Base-by-base conservation (phyloP, 2,797 vertebrate genomes). In the Karalla daura region DNA sequence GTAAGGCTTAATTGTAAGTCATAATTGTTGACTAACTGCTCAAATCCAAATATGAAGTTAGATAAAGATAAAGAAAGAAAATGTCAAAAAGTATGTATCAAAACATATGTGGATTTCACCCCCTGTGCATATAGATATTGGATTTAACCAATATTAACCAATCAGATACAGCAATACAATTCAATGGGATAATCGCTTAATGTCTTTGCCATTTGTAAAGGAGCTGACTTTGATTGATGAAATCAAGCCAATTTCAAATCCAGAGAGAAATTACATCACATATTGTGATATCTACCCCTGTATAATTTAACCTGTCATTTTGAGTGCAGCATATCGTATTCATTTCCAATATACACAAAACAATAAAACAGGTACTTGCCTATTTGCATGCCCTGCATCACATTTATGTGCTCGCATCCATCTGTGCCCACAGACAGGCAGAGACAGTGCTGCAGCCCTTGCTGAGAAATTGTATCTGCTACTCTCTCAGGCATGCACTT, bases 401-500 rank as follows among this genome's bases (percentile, higher is more conserved):
- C 40, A 54, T 61, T 68, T 63, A 70, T 59, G 54, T 52, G 54
- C 67, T 67, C 32, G 53, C 44, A 64, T 63, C 69, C 64, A 70
- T 76, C 62, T 39, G 51, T 75, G 52, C 51, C 63, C 61, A 53
- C 44, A 73, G 47, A 80, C 63, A 62, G 60, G 76, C 41, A 47
- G 50, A 69, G 60, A 43, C 27, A n/a, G 27, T 5, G 15, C 33
- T 58, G n/a, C 0, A 67, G 30, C 74, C 64, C 80, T 80, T 55
- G 52, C 63, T 65, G 70, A 73, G 67, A 81, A 83, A 78, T 61
- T 35, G 52, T 84, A 71, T 88, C 80, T 74, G 73, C 61, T 74
- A 80, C 79, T 86, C 75, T 90, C 83, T 85, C 44, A 68, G 84
- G 78, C 86, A 67, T 70, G 40, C 40, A 74, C 73, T 81, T 80